Evolutionary conservation across 1,140 invertebrate genomes (phyloP).

Genomic region (Ladona fulva): DNA sequence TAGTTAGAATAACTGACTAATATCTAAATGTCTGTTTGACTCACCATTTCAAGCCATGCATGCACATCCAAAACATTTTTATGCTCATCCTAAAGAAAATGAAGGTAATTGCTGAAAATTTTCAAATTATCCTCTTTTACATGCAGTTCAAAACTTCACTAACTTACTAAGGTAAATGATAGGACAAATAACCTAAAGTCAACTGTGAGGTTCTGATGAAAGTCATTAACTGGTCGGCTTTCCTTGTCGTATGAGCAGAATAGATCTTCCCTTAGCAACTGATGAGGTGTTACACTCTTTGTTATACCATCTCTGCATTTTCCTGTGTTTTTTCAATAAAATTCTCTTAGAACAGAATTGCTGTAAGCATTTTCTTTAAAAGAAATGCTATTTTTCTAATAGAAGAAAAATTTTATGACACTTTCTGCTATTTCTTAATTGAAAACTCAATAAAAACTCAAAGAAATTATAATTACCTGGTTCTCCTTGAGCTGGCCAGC

Average conservation of each 20-base stretch:
- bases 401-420: no score
- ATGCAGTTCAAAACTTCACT: slow-evolving; percentile 21
- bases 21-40: slow-evolving; percentile 17
- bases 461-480: no score
- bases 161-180: neutral
- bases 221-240: neutral
- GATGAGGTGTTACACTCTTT: neutral
- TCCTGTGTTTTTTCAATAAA: neutral
- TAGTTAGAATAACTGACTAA: neutral
- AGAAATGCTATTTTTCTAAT: no score
- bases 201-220: neutral
- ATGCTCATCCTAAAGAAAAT: slow-evolving; percentile 25
- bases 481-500: neutral
- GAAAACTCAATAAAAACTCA: no score
- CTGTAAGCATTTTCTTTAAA: no score
- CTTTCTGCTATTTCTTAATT: no score
- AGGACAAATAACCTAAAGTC: neutral
- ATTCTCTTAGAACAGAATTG: no score
- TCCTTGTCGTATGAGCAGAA: neutral
- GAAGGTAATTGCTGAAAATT: slow-evolving; percentile 20
- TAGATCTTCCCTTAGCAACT: neutral
- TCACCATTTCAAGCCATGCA: slow-evolving; percentile 31
- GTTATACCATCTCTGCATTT: neutral
- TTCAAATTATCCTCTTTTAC: slow-evolving; percentile 29
- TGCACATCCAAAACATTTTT: slow-evolving; percentile 28